These are phyloP conservation scores for Apostichopus japonicus DNA, from an alignment of 35 echinoderm and acorn worm species.

Conservation along the genomic window DNA sequence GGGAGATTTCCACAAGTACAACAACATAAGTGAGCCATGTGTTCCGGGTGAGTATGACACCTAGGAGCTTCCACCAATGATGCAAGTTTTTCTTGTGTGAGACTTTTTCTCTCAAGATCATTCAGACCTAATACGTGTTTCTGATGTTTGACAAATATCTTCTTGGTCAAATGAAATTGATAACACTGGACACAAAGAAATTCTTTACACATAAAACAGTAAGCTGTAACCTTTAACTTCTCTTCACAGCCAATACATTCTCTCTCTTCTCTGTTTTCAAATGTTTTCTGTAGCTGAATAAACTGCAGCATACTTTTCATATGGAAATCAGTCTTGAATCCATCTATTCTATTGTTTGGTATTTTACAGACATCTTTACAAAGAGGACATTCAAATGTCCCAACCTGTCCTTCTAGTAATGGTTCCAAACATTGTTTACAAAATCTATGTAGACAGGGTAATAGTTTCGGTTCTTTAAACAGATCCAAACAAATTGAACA, in stretches of 20 bases:
- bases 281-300: not conserved
- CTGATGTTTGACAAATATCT: not conserved
- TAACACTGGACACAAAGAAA: constrained; percentile 20
- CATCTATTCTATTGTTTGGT: not conserved
- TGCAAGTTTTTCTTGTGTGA: not conserved
- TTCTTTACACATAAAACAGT: constrained; percentile 27
- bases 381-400: no score
- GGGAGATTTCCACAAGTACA: not conserved
- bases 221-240: not conserved
- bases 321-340: constrained; percentile 32
- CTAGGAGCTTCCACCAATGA: not conserved
- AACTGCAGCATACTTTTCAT: constrained; percentile 14
- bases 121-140: not conserved
- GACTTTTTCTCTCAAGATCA: not conserved
- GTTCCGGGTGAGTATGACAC: not conserved
- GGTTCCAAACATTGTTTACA: not conserved
- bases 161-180: constrained; percentile 2
- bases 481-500: not conserved
- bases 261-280: not conserved
- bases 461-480: constrained; percentile 7
- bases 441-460: not conserved
- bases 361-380: not conserved
- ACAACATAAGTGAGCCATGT: not conserved
- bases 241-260: constrained; percentile 25
- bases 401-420: not conserved